Evolutionary conservation across 2,888 invertebrate species (phyloP), one percentile per base, ranked within the genome.

Genomic region (Clivina fossor): DNA sequence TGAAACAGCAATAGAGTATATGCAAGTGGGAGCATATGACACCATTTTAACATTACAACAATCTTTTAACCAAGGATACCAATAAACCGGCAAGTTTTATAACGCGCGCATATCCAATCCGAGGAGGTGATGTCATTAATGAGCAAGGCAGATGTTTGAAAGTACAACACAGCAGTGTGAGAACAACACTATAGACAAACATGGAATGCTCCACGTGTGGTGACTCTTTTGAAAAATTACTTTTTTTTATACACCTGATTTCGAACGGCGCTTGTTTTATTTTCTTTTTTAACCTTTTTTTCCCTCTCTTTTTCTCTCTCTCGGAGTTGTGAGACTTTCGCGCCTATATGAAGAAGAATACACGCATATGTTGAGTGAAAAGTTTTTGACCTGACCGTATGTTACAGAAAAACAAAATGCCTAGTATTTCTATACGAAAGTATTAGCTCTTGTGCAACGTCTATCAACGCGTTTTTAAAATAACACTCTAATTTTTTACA

Each of bases 301-400:
- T 37, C 20, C 22, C 47, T 13, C 33, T 53, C 53, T 47, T 47
- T 47, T 11, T 53, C 37, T 11, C 35, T n/a, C 43, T 40, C 8
- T 22, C 43, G 22, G 43, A 24, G 32, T 46, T 30, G 28, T 28
- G 9, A 8, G 19, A 32, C 32, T 3, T 46, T 41, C 22, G 15
- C 41, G 24, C 26, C 19, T 11, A 24, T 43, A 32, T 13, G 3
- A 32, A 7, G n/a, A n/a, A n/a, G n/a, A n/a, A n/a, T n/a, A n/a
- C n/a, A n/a, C n/a, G 44, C 53, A 53, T 44, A 53, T 53, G 53
- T 53, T 53, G 53, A 44, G 44, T 53, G 53, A 53, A 53, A 44
- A 53, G 35, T 53, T 53, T 53, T 44, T 53, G 53, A 53, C 53
- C 43, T 44, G 53, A 43, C 53, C 43, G 43, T 44, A 44, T 37